These are phyloP conservation scores for Leptodirus hochenwartii DNA, from an alignment of 2,888 invertebrate genomes.

Conservation along the genomic window DNA sequence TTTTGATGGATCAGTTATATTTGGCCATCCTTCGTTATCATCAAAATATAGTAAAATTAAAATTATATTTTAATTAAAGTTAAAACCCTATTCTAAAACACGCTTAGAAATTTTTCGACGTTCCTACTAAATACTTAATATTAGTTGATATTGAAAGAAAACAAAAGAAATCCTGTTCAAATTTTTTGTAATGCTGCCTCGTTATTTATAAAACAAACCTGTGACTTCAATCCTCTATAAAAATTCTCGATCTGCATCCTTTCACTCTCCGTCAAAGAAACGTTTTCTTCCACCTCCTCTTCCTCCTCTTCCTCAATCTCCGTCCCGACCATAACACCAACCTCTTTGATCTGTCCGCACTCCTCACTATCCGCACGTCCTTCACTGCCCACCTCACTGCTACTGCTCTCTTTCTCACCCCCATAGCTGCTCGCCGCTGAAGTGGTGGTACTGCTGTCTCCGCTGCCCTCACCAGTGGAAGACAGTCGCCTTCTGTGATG, in stretches of 20 bases:
- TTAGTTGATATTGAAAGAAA: not conserved
- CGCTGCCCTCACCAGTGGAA: slow-evolving; percentile 38
- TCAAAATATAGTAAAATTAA: no score
- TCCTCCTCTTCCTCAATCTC: slow-evolving; percentile 23
- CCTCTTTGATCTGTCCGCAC: slow-evolving; percentile 23
- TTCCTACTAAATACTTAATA: not conserved
- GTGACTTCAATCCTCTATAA: slow-evolving; percentile 58
- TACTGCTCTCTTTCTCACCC: slow-evolving; percentile 29
- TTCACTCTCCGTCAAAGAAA: slow-evolving; percentile 23
- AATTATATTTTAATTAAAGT: no score
- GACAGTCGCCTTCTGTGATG: slow-evolving; percentile 32
- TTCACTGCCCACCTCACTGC: slow-evolving; percentile 36
- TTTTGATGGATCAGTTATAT: no score
- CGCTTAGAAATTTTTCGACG: no score
- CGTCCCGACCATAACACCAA: slow-evolving; percentile 16
- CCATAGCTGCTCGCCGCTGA: slow-evolving; percentile 30
- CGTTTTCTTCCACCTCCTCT: slow-evolving; percentile 18
- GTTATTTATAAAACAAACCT: slow-evolving; percentile 26
- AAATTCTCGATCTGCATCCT: slow-evolving; percentile 52
- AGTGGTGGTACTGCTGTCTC: slow-evolving; percentile 29
- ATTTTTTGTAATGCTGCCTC: not conserved
- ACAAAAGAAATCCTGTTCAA: not conserved
- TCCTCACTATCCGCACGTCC: slow-evolving; percentile 31
- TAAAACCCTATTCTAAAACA: no score
- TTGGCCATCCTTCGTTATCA: no score